Evolutionary conservation across 2,113 vertebrate species (phyloP), one percentile per base, ranked within the genome.

Genomic region (Neofelis nebulosa): DNA sequence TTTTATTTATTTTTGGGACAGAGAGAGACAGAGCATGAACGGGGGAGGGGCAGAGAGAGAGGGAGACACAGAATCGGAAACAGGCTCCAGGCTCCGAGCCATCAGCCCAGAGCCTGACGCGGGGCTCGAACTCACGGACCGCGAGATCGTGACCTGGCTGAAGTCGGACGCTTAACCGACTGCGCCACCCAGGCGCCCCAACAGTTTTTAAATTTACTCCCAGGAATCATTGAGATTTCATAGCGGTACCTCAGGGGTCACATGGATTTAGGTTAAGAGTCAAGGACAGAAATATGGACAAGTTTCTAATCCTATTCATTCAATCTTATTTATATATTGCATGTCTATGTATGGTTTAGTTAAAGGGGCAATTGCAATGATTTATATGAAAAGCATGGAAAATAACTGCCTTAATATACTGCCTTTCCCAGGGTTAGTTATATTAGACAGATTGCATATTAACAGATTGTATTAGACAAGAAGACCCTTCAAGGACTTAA

Each of bases 361-460:
- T 61, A 11, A 87, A 83, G 23, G 36, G 84, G 41, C 50, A 88
- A 88, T 91, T 93, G 81, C 11, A 57, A 5, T 81, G 23, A 55
- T n/a, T 68, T 83, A 66, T 83, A 23, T 2, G 68, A 92, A 85
- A 95, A 66, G 1, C 31, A 74, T 76, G 18, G 88, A 92, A 80
- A 89, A 48, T 90, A 94, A 13, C 19, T 76, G 3, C 41, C 25
- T 96, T 78, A 74, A 89, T 57, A 66, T 18, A 76, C 38, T 82
- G 9, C 13, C 41, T 97, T 89, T 81, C 4, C 13, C 3, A 33
- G 19, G n/a, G 36, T 74, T 94, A 96, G 57, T 97, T 92, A 57
- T 76, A 93, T 84, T 91, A 76, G 73, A 80, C 13, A 52, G 25
- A 90, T 95, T 82, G 66, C 31, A 57, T 66, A 45, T 92, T 81